Evolutionary conservation across 2,888 invertebrate genomes (phyloP).

Genomic region (Trachelus stipa): DNA sequence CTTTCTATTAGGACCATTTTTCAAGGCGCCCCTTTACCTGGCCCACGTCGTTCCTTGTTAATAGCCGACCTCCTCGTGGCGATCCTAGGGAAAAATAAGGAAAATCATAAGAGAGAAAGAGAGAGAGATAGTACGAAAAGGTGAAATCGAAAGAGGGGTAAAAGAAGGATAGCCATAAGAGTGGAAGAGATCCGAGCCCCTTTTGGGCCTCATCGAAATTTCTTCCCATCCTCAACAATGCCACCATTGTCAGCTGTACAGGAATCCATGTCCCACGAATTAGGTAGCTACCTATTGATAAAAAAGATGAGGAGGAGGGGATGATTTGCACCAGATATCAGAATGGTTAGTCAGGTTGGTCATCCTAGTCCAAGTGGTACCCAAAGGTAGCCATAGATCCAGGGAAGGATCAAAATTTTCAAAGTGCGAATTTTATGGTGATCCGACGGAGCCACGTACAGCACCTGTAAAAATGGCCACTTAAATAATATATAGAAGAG

Average conservation of each 20-base stretch:
- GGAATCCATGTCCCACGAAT: background rate
- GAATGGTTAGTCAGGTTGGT: background rate
- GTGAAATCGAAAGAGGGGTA: background rate
- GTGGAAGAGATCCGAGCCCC: background rate
- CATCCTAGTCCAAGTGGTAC: background rate
- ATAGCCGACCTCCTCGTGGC: slow-evolving; percentile 21
- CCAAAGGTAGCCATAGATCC: background rate
- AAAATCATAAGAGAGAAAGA: slow-evolving; percentile 8
- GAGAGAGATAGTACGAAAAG: slow-evolving; percentile 1
- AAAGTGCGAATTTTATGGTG: background rate
- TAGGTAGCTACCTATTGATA: background rate
- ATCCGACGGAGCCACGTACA: background rate
- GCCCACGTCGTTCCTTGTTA: slow-evolving; percentile 22
- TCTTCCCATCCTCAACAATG: background rate
- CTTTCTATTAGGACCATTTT: slow-evolving; percentile 34
- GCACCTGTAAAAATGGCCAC: background rate
- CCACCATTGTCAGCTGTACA: background rate
- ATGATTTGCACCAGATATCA: background rate
- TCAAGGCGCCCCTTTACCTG: slow-evolving; percentile 33
- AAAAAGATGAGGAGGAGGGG: background rate
- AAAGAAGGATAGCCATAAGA: background rate
- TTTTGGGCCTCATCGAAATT: background rate
- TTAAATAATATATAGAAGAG: slow-evolving; percentile 1
- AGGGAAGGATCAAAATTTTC: background rate
- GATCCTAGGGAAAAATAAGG: slow-evolving; percentile 9